phyloP scores from a whole-genome alignment of 2,797 vertebrate genomes.

The Phaenicophaeus curvirostris region DNA sequence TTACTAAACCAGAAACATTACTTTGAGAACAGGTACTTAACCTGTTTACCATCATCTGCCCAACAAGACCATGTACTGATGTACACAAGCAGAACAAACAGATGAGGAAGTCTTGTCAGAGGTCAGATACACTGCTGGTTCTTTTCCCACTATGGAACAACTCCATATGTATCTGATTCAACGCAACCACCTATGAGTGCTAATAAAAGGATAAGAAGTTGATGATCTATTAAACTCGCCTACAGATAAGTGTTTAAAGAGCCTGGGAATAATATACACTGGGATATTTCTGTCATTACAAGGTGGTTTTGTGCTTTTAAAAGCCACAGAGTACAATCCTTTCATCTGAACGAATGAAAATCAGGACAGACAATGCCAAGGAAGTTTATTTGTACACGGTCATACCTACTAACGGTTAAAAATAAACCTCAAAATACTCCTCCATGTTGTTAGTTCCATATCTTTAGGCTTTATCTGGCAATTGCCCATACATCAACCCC shows the following conservation, averaged over 20 bases:
- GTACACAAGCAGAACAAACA: neutral
- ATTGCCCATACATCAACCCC: neutral
- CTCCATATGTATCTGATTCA: neutral
- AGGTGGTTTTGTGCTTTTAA: neutral
- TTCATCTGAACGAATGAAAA: neutral
- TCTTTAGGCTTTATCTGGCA: neutral
- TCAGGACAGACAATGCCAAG: neutral
- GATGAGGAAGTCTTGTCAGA: neutral
- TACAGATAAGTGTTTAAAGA: neutral
- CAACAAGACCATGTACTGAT: accelerated
- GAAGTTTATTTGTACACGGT: neutral
- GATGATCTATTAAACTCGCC: neutral
- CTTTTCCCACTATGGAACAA: neutral
- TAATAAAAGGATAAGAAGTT: neutral
- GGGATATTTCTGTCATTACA: neutral
- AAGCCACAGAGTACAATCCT: neutral
- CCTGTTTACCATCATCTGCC: neutral
- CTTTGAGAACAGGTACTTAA: neutral
- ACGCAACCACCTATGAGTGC: neutral
- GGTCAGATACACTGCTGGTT: neutral
- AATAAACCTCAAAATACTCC: neutral
- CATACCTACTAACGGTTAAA: neutral
- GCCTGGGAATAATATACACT: neutral
- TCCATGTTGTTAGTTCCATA: accelerated
- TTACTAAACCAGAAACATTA: neutral